Evolutionary conservation across 1,140 invertebrate genomes (phyloP).

Genomic region (Oncopodura yosiiana): DNA sequence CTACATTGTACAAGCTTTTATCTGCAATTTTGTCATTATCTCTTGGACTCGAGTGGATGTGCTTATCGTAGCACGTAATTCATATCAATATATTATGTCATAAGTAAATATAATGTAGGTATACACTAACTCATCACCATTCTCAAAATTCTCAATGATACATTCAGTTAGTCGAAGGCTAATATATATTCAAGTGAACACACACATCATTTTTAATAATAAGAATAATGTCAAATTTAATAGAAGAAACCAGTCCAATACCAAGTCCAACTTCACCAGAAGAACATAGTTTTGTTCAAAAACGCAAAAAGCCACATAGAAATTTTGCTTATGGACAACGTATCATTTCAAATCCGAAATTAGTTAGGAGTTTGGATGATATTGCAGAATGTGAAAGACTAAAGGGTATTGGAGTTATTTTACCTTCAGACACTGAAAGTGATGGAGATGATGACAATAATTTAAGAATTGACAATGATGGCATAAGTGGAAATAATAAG

Average conservation of each 20-base stretch:
- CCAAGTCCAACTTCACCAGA: background rate
- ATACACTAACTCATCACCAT: too few species aligned
- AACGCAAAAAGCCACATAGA: too few species aligned
- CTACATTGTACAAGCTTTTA: too few species aligned
- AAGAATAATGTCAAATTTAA: background rate
- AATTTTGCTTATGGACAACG: background rate
- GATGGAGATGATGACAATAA: background rate
- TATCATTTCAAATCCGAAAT: constrained; percentile 24
- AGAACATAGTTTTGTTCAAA: too few species aligned
- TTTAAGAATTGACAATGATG: background rate
- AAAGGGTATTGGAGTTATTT: background rate
- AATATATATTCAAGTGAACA: background rate
- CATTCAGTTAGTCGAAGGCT: too few species aligned
- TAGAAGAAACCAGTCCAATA: background rate
- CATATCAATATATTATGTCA: too few species aligned
- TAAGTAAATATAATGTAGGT: too few species aligned
- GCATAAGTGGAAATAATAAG: background rate
- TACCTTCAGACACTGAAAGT: background rate
- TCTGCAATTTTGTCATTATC: too few species aligned
- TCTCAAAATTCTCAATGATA: too few species aligned
- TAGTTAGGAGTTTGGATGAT: constrained; percentile 12
- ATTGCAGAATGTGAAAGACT: background rate
- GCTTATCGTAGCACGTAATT: too few species aligned
- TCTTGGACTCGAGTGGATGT: too few species aligned
- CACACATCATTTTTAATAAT: background rate